A percentile compares a stretch with the other conserved stretches of the same genome.
These are phyloP conservation scores for Amphipyra berbera DNA, from an alignment of 2,888 invertebrate genomes.

Conservation along the genomic window DNA sequence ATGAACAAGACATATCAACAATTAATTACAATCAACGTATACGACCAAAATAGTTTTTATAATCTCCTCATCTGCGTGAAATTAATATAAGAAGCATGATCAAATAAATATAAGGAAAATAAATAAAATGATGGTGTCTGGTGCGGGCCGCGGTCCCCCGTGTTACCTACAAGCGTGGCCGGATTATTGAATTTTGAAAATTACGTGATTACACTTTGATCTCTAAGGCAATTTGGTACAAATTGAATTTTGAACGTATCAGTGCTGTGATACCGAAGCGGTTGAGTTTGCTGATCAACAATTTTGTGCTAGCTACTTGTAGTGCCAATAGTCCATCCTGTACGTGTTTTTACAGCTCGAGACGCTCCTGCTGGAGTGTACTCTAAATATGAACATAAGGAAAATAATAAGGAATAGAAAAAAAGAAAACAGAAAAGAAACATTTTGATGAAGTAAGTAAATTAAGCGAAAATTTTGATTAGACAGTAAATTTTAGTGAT, in stretches of 20 bases:
- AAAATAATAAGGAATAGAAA: slow-evolving; percentile 54
- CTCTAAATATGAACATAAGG: slow-evolving; percentile 44
- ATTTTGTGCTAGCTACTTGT: slow-evolving; percentile 73
- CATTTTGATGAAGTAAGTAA: slow-evolving; percentile 41
- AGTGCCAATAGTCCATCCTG: slow-evolving; percentile 78
- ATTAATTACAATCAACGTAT: slow-evolving; percentile 81
- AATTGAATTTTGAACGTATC: slow-evolving; percentile 53
- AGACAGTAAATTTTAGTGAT: slow-evolving; percentile 14
- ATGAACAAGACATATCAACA: slow-evolving; percentile 87
- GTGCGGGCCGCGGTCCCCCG: slow-evolving; percentile 80
- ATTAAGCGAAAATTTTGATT: slow-evolving; percentile 33
- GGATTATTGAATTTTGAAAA: slow-evolving; percentile 27
- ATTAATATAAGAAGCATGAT: slow-evolving; percentile 81
- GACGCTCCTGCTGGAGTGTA: slow-evolving; percentile 47
- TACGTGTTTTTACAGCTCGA: slow-evolving; percentile 69
- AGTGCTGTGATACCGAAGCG: slow-evolving; percentile 71
- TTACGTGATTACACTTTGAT: slow-evolving; percentile 39
- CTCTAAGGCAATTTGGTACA: slow-evolving; percentile 44
- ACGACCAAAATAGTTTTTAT: slow-evolving; percentile 90
- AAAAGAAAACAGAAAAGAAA: slow-evolving; percentile 48
- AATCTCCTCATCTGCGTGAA: slow-evolving; percentile 78
- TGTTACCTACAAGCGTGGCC: slow-evolving; percentile 59
- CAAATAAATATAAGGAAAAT: slow-evolving; percentile 70
- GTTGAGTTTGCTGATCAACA: slow-evolving; percentile 63
- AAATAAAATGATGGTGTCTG: slow-evolving; percentile 70